Base-by-base conservation (phyloP, 2,888 invertebrate species). In the Ectemnius lituratus region DNA sequence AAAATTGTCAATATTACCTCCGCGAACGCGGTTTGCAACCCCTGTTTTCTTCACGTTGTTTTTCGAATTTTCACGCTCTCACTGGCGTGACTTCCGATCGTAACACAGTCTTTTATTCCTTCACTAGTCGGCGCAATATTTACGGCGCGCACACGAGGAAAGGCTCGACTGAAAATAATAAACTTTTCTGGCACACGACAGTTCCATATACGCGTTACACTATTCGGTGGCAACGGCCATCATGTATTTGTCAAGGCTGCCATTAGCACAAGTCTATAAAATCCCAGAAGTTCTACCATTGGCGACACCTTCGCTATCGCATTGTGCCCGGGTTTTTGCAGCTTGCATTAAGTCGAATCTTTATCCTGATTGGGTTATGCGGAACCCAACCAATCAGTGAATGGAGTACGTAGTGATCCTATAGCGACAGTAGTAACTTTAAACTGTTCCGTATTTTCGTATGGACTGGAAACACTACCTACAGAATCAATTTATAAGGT, bases 211-310 rank as follows among this genome's bases (percentile, higher is more conserved):
- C 89, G 89, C 89, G 88, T 89, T 89, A 89, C 85, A 87, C 87
- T 88, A 84, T 86, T 87, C 87, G 87, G 87, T 87, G 88, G 87
- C 88, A 87, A 89, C 88, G 88, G 89, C 88, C 88, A 89, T 89
- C 85, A 88, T 88, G 86, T 87, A 89, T 88, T 87, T 89, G 84
- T 85, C 90, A 90, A 83, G 87, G 88, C 84, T 88, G 87, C 90
- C 90, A 90, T 86, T 86, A 83, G 82, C 71, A 78, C 78, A 67
- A 84, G 75, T 76, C 68, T 74, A 78, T 80, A 83, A 83, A 84
- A 82, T 82, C 80, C 83, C 80, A 84, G 71, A 67, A 69, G 70
- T 73, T 72, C 67, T 73, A 73, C 73, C 71, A 76, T 84, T 82
- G 84, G 84, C 76, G 82, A 76, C 84, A 78, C 76, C 82, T 77